Evolutionary conservation across 2,113 vertebrate genomes (phyloP).

Genomic region (Heterochromis multidens): DNA sequence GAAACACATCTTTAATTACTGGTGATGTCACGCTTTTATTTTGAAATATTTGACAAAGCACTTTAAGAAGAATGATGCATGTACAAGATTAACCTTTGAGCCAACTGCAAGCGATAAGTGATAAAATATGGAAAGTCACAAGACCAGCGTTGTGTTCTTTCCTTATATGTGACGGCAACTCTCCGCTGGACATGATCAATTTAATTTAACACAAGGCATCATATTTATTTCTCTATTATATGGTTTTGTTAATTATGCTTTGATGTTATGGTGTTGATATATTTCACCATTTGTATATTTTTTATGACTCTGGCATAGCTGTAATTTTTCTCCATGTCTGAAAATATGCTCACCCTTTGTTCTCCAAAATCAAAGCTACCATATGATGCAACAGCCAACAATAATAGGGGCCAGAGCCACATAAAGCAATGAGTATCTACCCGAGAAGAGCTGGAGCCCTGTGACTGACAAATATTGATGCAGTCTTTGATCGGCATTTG

Average conservation of each 20-base stretch:
- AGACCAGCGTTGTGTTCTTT: rapidly evolving
- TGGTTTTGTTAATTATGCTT: neutral
- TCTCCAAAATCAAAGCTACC: constrained; percentile 42
- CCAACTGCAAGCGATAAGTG: neutral
- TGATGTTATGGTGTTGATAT: neutral
- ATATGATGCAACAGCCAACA: constrained; percentile 29
- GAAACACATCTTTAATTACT: neutral
- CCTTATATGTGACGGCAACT: neutral
- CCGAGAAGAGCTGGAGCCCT: constrained; percentile 4
- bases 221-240: neutral
- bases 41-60: rapidly evolving
- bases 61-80: neutral
- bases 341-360: constrained; percentile 33
- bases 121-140: neutral
- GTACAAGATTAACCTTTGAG: neutral
- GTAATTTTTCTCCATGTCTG: neutral
- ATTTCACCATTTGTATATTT: neutral
- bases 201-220: neutral
- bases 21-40: neutral
- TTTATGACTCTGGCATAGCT: neutral
- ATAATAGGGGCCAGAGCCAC: constrained; percentile 35
- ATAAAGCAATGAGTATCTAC: constrained; percentile 15
- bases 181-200: neutral
- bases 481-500: constrained; percentile 46
- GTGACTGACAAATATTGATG: constrained; percentile 56